Evolutionary conservation across 2,113 vertebrate species (phyloP), one percentile per base, ranked within the genome.

Genomic region (Stomatorhinus ivindoensis): DNA sequence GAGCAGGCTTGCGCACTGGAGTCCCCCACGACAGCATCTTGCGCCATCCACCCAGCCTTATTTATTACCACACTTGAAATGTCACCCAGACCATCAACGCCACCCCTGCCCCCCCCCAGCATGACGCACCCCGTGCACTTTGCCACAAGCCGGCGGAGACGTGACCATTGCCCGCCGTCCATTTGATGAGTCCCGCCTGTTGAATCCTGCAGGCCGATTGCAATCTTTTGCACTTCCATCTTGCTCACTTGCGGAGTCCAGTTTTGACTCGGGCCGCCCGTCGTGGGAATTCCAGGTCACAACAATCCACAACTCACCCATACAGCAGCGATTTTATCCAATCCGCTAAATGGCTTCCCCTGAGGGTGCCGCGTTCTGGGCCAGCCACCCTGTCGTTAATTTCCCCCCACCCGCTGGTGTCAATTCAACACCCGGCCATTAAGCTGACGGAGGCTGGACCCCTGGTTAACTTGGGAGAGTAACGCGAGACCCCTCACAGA

Each of bases 221-320:
- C 69, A 82, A 88, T 47, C 42, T n/a, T 8, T 84, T 42, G 19
- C 3, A 10, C 44, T 46, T 47, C 19, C 2, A 10, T 84, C 76
- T 47, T n/a, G 51, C 55, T 90, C 53, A 47, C 88, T 89, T 21
- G 46, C 39, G 2, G 58, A 39, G 42, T 80, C 31, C 87, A 82
- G 50, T 86, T 83, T 83, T 21, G 89, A 89, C 89, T 90, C 44
- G 35, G 15, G 27, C 13, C 10, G 51, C 53, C 42, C 89, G 42
- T 21, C n/a, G 58, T 55, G 88, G 89, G 87, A 87, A 21, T 31
- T 48, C 39, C 86, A 87, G 65, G 89, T 91, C 92, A 92, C 88
- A 92, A 93, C 91, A 92, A 90, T 46, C 87, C 85, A 42, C 8
- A 82, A 86, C 89, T 88, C 82, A n/a, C 53, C 89, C 82, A 76